Base-by-base conservation (phyloP, 2,113 vertebrate species). In the Sinocyclocheilus grahami region DNA sequence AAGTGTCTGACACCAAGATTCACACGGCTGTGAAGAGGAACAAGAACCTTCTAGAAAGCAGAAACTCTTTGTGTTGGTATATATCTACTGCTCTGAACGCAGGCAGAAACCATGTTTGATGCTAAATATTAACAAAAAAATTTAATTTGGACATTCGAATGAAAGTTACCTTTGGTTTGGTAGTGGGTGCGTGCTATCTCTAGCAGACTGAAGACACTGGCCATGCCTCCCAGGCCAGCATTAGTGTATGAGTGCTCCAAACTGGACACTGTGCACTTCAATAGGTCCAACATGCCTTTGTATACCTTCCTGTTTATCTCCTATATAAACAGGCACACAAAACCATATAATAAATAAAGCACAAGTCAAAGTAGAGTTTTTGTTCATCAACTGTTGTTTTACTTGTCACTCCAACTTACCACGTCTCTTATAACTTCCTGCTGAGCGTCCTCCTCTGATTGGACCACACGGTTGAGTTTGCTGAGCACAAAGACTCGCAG, bases 111-210 rank as follows among this genome's bases (percentile, higher is more conserved):
- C 14, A 69, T 6, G 0, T 69, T 33, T 33, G 14, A 33, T 69
- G 13, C 65, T 69, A 33, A 18, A 69, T 16, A 69, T 33, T 16
- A 33, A 3, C 20, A 62, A 53, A 5, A 5, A 53, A 5, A 5
- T 12, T 48, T 48, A 0, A 48, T 48, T 12, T 46, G 9, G 13
- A 39, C 65, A 67, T 24, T 4, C 16, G 22, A 53, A 5, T 78
- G 12, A 18, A 79, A 11, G 9, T 75, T 91, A 95, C 95, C 95
- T 95, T 95, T 99, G 93, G 96, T 99, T 86, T 99, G 99, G 90
- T 99, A 99, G 91, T 99, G 98, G 24, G 98, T 99, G 91, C 97
- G 96, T 0, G 98, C 97, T 58, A 99, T 98, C 92, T 99, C 98
- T 89, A 99, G 89, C 9, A 99, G 92, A 91, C 96, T 96, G 89